These are phyloP conservation scores for Prietella phreatophila DNA, from an alignment of 2,113 vertebrate genomes.

Conservation along the genomic window DNA sequence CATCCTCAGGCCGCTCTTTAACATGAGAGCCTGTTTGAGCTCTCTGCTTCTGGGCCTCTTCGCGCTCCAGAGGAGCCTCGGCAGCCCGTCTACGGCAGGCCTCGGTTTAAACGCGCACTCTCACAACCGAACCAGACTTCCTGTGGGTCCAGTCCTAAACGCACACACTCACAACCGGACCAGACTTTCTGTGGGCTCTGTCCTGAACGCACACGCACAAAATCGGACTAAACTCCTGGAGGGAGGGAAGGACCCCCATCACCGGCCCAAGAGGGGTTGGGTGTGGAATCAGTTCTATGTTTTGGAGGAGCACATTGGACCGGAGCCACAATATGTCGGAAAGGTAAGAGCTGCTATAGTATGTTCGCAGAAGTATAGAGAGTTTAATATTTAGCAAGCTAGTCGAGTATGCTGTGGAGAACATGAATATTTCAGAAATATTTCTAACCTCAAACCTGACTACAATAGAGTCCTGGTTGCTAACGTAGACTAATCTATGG, in stretches of 20 bases:
- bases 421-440: neutral
- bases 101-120: slow-evolving; percentile 67
- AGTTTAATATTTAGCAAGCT: neutral
- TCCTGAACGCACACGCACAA: slow-evolving; percentile 75
- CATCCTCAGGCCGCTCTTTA: slow-evolving; percentile 61
- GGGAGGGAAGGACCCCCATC: slow-evolving; percentile 82
- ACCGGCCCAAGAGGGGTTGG: slow-evolving; percentile 87
- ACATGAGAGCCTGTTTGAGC: slow-evolving; percentile 84
- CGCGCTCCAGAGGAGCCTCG: slow-evolving; percentile 81
- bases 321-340: slow-evolving; percentile 85
- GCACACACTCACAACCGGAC: slow-evolving; percentile 55
- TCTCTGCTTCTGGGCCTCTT: slow-evolving; percentile 82
- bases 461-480: neutral
- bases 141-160: neutral
- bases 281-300: slow-evolving; percentile 93
- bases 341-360: slow-evolving; percentile 72
- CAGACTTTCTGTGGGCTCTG: slow-evolving; percentile 73
- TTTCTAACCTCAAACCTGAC: neutral
- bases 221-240: slow-evolving; percentile 73
- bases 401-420: neutral
- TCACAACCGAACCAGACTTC: slow-evolving; percentile 54
- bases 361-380: neutral
- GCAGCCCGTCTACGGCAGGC: slow-evolving; percentile 71
- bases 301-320: slow-evolving; percentile 91
- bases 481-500: neutral